Evolutionary conservation across 2,113 vertebrate genomes (phyloP).

Genomic region (Gulo gulo): DNA sequence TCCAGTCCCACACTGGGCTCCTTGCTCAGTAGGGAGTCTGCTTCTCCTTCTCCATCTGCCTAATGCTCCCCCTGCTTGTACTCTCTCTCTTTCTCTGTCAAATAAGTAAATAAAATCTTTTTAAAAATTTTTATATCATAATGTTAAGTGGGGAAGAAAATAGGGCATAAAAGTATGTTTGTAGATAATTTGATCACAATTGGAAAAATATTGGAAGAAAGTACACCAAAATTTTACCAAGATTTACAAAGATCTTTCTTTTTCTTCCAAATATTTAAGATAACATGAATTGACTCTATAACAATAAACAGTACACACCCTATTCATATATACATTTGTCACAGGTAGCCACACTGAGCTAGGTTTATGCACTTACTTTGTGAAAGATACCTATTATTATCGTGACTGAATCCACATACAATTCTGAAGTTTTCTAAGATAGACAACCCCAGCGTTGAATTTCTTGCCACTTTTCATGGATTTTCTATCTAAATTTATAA

Average conservation of each 20-base stretch:
- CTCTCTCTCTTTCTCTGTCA: too few species aligned
- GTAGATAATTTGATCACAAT: neutral
- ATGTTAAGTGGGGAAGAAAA: neutral
- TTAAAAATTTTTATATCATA: neutral
- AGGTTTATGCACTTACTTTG: neutral
- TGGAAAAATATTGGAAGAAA: neutral
- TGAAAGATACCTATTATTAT: neutral
- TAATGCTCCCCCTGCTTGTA: too few species aligned
- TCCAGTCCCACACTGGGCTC: too few species aligned
- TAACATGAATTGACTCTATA: neutral
- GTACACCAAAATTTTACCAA: neutral
- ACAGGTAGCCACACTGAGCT: neutral
- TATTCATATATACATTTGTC: neutral
- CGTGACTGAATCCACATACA: neutral
- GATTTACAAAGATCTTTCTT: neutral
- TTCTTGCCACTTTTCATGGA: neutral
- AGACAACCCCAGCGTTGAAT: neutral
- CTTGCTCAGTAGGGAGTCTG: too few species aligned
- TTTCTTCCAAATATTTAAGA: conserved; percentile 5
- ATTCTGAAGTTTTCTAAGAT: neutral
- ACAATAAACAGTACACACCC: neutral
- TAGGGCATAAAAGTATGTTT: neutral
- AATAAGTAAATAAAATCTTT: too few species aligned
- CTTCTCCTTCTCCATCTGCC: too few species aligned
- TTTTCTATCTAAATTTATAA: conserved; percentile 4